Conservation (phyloP, 92 coral and sea anemone genomes). For the Palythoa heliodiscus region DNA sequence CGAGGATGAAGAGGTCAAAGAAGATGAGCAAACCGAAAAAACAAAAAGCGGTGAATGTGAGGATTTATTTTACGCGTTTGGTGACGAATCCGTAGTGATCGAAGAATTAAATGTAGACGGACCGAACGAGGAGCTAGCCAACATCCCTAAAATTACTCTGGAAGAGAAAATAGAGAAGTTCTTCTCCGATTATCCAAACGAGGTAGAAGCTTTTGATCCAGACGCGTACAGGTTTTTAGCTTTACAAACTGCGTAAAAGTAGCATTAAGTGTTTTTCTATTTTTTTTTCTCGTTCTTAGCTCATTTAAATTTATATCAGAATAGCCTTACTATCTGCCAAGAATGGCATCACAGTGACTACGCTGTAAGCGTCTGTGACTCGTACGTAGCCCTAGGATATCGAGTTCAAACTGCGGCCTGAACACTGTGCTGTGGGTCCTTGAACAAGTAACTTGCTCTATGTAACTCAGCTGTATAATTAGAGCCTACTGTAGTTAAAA, state of each 20-base stretch:
- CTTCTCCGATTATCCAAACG: conserved; percentile 8
- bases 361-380: no score
- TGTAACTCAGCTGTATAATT: no score
- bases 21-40: background rate
- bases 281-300: no score
- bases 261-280: background rate
- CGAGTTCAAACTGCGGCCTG: no score
- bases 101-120: background rate
- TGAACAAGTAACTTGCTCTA: no score
- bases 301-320: no score
- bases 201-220: conserved; percentile 7
- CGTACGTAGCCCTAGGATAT: no score
- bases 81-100: background rate
- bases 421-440: no score
- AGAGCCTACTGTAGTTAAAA: no score
- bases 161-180: conserved; percentile 24
- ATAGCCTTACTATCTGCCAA: no score
- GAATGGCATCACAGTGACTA: no score
- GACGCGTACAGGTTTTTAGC: conserved; percentile 6
- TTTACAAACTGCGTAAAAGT: background rate
- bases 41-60: background rate
- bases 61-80: background rate
- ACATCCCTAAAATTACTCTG: conserved; percentile 8
- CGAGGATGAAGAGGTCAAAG: background rate
- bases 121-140: background rate